A percentile compares a stretch with the other conserved stretches of the same genome.
phyloP scores from a whole-genome alignment of 2,113 vertebrate species.

The Corynorhinus townsendii region DNA sequence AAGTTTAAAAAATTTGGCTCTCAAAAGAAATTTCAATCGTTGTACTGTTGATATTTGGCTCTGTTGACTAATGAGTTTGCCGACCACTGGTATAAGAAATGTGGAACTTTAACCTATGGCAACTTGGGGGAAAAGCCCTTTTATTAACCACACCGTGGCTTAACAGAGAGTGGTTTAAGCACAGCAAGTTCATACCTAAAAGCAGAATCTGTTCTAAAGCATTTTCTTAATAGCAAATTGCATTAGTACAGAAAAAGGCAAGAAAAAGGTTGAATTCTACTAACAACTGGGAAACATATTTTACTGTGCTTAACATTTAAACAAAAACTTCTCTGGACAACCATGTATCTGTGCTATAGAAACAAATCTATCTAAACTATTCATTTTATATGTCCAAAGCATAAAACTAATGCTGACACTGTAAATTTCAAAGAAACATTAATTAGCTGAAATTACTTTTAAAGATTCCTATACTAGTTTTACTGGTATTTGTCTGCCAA shows the following conservation, averaged over 20 bases:
- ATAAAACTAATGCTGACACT: slow-evolving; percentile 30
- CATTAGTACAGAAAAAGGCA: neutral
- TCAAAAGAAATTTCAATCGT: too few relatives aligned
- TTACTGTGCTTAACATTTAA: neutral
- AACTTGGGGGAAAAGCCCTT: neutral
- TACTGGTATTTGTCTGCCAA: neutral
- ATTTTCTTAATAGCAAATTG: neutral
- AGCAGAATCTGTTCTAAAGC: slow-evolving; percentile 7
- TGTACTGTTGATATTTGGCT: too few relatives aligned
- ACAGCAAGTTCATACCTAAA: neutral
- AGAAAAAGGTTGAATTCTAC: neutral
- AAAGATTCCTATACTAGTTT: neutral
- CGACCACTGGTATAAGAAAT: neutral
- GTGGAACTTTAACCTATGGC: neutral
- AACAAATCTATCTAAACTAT: slow-evolving; percentile 15
- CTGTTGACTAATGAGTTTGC: too few relatives aligned
- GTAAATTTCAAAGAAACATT: slow-evolving; percentile 29
- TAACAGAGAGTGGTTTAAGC: neutral
- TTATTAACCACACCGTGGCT: neutral
- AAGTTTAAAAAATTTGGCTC: too few relatives aligned
- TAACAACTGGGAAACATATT: neutral
- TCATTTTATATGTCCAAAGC: neutral
- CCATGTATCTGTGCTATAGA: neutral
- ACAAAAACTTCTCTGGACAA: slow-evolving; percentile 17
- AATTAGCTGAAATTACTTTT: slow-evolving; percentile 2